Percentiles rank a stretch among this genome's conserved stretches.
phyloP scores from a whole-genome alignment of 2,888 invertebrate genomes.

The Rotaria sp. region DNA sequence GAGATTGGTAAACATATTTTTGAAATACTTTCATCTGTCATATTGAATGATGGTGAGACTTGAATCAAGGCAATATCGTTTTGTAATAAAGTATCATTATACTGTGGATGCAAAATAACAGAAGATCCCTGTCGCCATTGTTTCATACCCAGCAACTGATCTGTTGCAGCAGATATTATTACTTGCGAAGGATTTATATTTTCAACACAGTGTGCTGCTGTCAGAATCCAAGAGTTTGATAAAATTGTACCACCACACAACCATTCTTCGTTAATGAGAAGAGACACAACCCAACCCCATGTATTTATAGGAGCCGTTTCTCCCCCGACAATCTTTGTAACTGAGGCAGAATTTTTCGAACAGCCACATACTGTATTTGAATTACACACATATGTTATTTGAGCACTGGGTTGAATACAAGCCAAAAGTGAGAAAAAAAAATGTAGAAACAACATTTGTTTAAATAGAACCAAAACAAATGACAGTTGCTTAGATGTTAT shows the following conservation, averaged over 20 bases:
- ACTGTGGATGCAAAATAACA: background rate
- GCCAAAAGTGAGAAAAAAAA: too few relatives aligned
- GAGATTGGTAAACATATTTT: background rate
- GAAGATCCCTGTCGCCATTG: background rate
- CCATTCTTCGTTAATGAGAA: background rate
- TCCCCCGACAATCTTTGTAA: background rate
- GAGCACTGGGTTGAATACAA: background rate
- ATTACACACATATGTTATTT: background rate
- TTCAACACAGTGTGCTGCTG: background rate
- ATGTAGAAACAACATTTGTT: too few relatives aligned
- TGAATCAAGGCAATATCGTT: background rate
- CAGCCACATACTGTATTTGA: background rate
- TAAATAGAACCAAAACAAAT: too few relatives aligned
- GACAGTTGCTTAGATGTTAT: too few relatives aligned
- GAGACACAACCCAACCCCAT: background rate
- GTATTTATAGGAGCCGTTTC: background rate
- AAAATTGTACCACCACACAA: background rate
- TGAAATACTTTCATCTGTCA: background rate
- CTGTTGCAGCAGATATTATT: background rate
- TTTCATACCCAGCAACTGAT: background rate
- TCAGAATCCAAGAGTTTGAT: background rate
- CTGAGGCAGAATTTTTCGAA: background rate
- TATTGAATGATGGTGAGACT: background rate
- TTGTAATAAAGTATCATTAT: background rate
- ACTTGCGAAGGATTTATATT: background rate